A percentile compares a stretch with the other conserved stretches of the same genome.
Conservation (phyloP, 2,797 vertebrate species). For the Leptoclinus maculatus region DNA sequence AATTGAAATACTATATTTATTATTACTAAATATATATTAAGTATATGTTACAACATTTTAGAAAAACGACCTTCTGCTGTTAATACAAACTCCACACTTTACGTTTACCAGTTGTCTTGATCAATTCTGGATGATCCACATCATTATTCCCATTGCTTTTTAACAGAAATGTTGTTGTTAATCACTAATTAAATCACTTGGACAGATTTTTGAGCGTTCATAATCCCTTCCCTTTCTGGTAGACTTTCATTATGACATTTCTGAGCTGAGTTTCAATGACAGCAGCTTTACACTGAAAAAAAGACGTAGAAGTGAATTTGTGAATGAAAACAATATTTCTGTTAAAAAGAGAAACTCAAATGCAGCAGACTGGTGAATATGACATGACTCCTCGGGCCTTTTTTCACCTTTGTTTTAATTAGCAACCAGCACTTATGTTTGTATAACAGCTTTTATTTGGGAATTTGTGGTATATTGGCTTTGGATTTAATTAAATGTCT, state of each 20-base stretch:
- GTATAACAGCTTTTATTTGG: neutral
- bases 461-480: neutral
- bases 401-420: neutral
- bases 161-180: neutral
- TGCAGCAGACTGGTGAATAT: neutral
- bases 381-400: neutral
- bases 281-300: neutral
- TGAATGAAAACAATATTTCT: neutral
- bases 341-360: neutral
- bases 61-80: neutral
- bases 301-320: neutral
- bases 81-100: neutral
- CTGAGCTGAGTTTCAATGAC: neutral
- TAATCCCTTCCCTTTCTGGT: neutral
- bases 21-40: neutral
- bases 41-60: neutral
- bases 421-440: neutral
- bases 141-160: neutral
- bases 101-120: neutral
- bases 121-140: neutral
- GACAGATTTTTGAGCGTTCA: neutral
- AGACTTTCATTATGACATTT: neutral
- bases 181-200: neutral
- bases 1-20: neutral
- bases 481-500: neutral